Conservation (phyloP, 2,113 vertebrate species). For the Cyprinus carpio region DNA sequence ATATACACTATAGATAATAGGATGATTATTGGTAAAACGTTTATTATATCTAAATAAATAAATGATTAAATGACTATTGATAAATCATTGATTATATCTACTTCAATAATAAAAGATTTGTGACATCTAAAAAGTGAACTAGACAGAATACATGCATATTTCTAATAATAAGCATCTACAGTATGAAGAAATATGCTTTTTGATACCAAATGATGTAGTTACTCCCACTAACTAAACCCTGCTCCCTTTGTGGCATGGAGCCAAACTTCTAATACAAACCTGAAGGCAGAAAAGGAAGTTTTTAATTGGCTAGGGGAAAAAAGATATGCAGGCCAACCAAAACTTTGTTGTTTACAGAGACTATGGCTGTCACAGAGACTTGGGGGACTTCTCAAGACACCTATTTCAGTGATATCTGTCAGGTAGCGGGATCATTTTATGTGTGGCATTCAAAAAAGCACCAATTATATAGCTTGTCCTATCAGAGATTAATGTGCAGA, state of each 20-base stretch:
- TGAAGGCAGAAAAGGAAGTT: not conserved
- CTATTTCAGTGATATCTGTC: constrained; percentile 1
- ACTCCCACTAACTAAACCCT: not conserved
- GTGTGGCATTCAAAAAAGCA: not conserved
- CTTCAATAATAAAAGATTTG: not conserved
- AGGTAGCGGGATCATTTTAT: not conserved
- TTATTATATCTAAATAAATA: not conserved
- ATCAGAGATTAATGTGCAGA: not conserved
- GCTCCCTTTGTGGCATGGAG: not conserved
- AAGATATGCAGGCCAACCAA: not conserved
- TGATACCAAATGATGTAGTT: not conserved
- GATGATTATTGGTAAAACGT: too few relatives aligned
- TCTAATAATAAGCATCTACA: not conserved
- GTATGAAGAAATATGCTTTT: not conserved
- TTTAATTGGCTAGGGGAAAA: not conserved
- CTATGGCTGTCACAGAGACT: not conserved
- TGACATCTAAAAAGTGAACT: not conserved
- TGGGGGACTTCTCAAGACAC: not conserved
- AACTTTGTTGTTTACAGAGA: not conserved
- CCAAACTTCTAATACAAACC: not conserved
- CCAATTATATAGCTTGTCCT: not conserved
- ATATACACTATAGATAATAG: too few relatives aligned
- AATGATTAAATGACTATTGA: not conserved
- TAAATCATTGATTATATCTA: not conserved
- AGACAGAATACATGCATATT: not conserved